A percentile compares a stretch with the other conserved stretches of the same genome.
phyloP scores from a whole-genome alignment of 2,113 vertebrate species.

The Talpa occidentalis region DNA sequence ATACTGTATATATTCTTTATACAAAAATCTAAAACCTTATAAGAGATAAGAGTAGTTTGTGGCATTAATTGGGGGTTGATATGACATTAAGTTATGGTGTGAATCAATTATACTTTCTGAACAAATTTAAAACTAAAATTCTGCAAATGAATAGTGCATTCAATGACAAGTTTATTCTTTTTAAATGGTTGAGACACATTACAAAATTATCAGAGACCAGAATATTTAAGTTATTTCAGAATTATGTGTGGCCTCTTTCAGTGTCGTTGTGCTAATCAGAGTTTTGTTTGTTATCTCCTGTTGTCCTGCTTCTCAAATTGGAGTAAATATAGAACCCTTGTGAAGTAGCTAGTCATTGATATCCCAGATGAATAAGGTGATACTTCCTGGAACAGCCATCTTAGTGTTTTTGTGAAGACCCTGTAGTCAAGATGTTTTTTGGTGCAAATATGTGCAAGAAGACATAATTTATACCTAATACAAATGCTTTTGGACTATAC shows the following conservation, averaged over 20 bases:
- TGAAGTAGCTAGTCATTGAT: not conserved
- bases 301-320: not conserved
- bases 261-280: not conserved
- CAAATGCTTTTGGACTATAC: not conserved
- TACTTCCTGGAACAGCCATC: not conserved
- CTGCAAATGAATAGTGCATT: not conserved
- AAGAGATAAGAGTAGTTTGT: not conserved
- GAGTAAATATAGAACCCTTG: not conserved
- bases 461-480: not conserved
- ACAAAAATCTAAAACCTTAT: not conserved
- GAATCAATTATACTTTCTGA: not conserved
- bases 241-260: not conserved
- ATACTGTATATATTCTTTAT: not conserved
- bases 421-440: not conserved
- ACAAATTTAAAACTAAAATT: not conserved
- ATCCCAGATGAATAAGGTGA: not conserved
- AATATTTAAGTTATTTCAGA: not conserved
- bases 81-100: not conserved
- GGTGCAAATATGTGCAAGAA: not conserved
- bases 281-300: not conserved
- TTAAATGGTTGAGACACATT: not conserved
- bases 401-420: not conserved
- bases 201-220: not conserved
- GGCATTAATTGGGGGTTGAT: not conserved
- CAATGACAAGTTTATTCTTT: slow-evolving; percentile 18